Conservation (phyloP, 2,888 invertebrate genomes). For the Hetaerina titia region DNA sequence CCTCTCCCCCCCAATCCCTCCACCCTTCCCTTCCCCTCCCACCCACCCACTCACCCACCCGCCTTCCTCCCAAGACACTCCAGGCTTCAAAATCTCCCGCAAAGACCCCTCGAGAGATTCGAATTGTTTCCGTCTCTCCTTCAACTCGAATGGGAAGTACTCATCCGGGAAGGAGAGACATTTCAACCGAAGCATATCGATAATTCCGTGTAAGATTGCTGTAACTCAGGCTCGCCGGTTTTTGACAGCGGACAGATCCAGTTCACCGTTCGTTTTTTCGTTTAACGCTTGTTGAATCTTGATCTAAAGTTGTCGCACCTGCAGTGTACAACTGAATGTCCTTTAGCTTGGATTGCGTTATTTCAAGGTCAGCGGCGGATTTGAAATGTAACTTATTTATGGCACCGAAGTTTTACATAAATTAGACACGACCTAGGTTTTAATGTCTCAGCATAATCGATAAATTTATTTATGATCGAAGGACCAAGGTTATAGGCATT, state of each 20-base stretch:
- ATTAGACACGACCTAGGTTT: not conserved
- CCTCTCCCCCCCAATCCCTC: not conserved
- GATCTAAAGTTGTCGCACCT: not conserved
- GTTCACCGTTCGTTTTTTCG: not conserved
- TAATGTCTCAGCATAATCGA: not conserved
- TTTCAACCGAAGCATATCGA: too few species aligned
- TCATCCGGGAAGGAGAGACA: not conserved
- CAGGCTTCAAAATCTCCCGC: not conserved
- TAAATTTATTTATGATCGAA: too few species aligned
- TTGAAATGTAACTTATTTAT: not conserved
- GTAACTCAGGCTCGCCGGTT: too few species aligned
- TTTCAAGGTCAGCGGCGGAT: not conserved
- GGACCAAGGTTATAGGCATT: too few species aligned
- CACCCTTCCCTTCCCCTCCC: not conserved
- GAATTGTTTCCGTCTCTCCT: conserved; percentile 1
- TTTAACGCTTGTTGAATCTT: not conserved
- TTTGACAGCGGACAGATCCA: too few species aligned
- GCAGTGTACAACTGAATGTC: not conserved
- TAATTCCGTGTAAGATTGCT: too few species aligned
- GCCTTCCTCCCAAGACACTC: not conserved
- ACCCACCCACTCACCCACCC: not conserved
- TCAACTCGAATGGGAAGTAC: not conserved
- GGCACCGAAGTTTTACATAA: not conserved
- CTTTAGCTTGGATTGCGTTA: not conserved
- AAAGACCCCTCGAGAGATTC: not conserved